A percentile compares a stretch with the other conserved stretches of the same genome.
Evolutionary conservation across 2,888 invertebrate genomes (phyloP).

Genomic region (Volucella inanis): DNA sequence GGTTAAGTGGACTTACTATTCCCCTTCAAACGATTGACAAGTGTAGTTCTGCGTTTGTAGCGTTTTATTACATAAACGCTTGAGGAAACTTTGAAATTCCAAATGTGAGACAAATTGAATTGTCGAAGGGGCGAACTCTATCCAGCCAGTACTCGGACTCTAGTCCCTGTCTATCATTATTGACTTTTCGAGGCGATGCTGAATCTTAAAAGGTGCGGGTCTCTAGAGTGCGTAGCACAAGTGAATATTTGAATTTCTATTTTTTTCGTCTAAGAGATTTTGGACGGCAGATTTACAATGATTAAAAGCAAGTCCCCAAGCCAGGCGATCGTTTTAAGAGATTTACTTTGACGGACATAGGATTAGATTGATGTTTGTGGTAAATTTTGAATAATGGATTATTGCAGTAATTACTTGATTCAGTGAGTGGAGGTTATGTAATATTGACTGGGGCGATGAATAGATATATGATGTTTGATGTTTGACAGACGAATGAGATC

Average conservation of each 20-base stretch:
- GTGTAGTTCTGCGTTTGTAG: conserved; percentile 14
- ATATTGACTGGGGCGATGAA: conserved; percentile 3
- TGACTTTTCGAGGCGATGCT: conserved; percentile 17
- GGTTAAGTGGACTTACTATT: conserved; percentile 60
- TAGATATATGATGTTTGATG: not conserved
- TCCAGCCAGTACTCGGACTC: not conserved
- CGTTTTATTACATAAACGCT: conserved; percentile 28
- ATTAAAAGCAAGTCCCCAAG: not conserved
- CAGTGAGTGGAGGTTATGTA: not conserved
- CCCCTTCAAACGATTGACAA: conserved; percentile 44
- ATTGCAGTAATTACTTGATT: conserved; percentile 8
- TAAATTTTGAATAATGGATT: conserved; percentile 21
- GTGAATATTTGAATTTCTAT: conserved; percentile 25
- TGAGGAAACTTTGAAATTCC: conserved; percentile 12
- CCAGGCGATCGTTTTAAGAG: not conserved
- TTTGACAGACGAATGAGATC: not conserved
- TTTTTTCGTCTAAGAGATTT: not conserved
- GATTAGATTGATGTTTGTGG: conserved; percentile 5
- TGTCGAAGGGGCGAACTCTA: conserved; percentile 4
- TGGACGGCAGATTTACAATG: not conserved
- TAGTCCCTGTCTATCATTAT: not conserved
- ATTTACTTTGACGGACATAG: not conserved
- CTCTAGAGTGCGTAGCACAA: conserved; percentile 20
- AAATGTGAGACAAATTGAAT: conserved; percentile 52
- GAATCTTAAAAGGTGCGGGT: conserved; percentile 31